Evolutionary conservation across 2,113 vertebrate genomes (phyloP), one percentile per base, ranked within the genome.

Genomic region (Chaetodon auriga): DNA sequence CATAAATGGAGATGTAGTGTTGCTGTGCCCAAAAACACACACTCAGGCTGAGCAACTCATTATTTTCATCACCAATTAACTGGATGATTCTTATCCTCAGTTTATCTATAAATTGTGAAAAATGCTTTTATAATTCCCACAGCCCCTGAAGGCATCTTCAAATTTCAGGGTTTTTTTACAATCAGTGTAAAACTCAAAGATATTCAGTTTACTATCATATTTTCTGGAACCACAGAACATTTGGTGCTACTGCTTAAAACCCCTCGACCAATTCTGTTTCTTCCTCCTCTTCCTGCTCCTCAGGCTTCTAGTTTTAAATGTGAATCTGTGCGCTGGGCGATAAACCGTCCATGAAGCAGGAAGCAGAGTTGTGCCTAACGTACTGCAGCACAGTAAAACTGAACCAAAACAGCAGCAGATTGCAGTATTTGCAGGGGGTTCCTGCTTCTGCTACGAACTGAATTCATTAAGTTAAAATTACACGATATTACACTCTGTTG

Each of bases 381-480:
- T 23, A 16, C 62, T 18, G 1, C 7, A n/a, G 41, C 23, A 12
- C 6, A 18, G 18, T 41, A 18, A 77, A 78, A 68, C 61, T 15
- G 18, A 61, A 53, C 57, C 57, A 13, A 41, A 76, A 64, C 71
- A 14, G 51, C 1, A 0, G 48, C 55, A 63, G 21, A 75, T 0
- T 72, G 71, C 36, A 41, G 58, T 46, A 23, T 64, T 61, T 77
- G 35, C 49, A 73, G 36, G 9, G 6, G 7, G 30, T 72, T 68
- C 10, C 62, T 54, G 57, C 71, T 72, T 64, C 38, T 70, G 72
- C 15, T 48, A 63, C 73, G 65, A 43, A 77, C 35, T 51, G 7
- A 54, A 49, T 36, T 15, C 46, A 54, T 55, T 14, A 61, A 49
- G 25, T 64, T 35, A 35, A 68, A 75, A 75, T 78, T 9, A 58